Evolutionary conservation across 2,888 invertebrate genomes (phyloP), one percentile per base, ranked within the genome.

Genomic region (Mechanitis messenoides): DNA sequence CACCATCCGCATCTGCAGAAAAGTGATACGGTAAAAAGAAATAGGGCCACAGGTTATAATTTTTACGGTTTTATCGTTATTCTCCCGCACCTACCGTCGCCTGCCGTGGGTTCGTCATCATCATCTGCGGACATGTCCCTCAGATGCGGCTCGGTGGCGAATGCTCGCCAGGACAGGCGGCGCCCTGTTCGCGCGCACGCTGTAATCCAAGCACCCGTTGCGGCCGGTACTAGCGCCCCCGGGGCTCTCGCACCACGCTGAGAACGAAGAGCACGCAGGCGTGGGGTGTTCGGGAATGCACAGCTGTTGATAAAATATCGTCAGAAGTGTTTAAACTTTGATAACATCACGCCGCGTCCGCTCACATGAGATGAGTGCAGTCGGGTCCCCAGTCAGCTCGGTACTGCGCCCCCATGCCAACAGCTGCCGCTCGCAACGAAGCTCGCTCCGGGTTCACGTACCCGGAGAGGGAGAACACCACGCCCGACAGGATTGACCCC

Each of bases 201-300:
- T 66, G 91, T 90, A 63, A 97, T 86, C 97, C 97, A 97, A n/a
- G 91, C 91, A 68, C 92, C 93, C 33, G 81, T 92, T 2, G 94
- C 94, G 61, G 94, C 95, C 59, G 92, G 42, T 9, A 42, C 42
- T 3, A 11, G 42, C 42, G 6, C 9, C 3, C 42, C 91, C 67
- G 74, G 75, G 20, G 20, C 20, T 63, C 92, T 92, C 33, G 60
- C 55, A 28, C 68, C 62, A 20, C 20, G 20, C 20, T 20, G 20
- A 20, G 92, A 92, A 69, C 91, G 91, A 2, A 95, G 94, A 82
- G 94, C 92, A 58, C 92, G 92, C 79, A 95, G 95, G 83, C 97
- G 97, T 3, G 97, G 98, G 4, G 97, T 97, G 81, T 95, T 95
- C 4, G 92, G 87, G 84, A 97, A 97, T 11, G 97, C 97, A 87